Evolutionary conservation across 2,113 vertebrate species (phyloP), one percentile per base, ranked within the genome.

Genomic region (Phainopepla nitens): DNA sequence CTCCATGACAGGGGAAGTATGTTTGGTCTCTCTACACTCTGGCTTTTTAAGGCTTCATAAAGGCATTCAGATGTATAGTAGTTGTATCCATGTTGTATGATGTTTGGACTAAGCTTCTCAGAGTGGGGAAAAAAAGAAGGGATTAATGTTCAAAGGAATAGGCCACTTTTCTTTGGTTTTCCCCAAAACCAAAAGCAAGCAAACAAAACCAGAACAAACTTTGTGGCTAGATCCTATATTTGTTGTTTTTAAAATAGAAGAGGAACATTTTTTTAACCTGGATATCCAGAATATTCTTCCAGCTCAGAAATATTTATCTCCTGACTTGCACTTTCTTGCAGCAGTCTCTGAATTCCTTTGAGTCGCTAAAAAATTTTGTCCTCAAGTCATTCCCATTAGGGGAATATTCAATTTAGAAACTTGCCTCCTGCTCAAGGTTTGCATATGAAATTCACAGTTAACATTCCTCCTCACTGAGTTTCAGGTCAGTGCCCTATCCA

Each of bases 371-470:
- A 47, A 60, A 92, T 92, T 95, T 87, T 96, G 64, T 92, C 88
- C 88, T 95, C 80, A 49, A 95, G 90, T 92, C 93, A 90, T 96
- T 93, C 76, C 88, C 85, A 66, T 94, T 94, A 93, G 79, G 68
- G 79, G 79, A 94, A 92, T 83, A 96, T 81, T 83, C 89, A 81
- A 33, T 93, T 95, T 87, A 89, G 79, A 90, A 87, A 87, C 73
- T 73, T 84, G 75, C 71, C 76, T 90, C 28, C 50, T 82, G 76
- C 77, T 89, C 51, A 27, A 57, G 71, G 44, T 61, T 88, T 0
- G 3, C 72, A 77, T 65, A 51, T 82, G 64, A 77, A 86, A 90
- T 92, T 89, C 82, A 65, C 5, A 23, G 71, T 81, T 78, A 93
- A 83, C 51, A 45, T 88, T 72, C 57, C 49, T 83, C 64, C 56